Conservation (phyloP, 2,888 invertebrate genomes). For the Serripes groenlandicus region DNA sequence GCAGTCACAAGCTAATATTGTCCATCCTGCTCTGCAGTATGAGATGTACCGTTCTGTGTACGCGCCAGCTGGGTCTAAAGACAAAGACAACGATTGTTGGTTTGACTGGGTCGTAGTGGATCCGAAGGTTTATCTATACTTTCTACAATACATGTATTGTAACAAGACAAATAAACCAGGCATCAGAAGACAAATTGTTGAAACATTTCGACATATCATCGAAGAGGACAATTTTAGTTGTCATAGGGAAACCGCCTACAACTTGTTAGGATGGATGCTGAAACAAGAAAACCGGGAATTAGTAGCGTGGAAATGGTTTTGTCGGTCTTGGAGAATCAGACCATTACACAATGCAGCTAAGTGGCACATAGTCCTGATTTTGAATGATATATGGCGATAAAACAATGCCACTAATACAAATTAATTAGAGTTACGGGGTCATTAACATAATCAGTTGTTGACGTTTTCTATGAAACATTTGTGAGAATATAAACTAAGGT, state of each 20-base stretch:
- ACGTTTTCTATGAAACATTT: too few species aligned
- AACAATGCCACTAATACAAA: too few species aligned
- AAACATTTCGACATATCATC: background rate
- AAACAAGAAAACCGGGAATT: background rate
- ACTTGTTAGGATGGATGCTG: slow-evolving; percentile 5
- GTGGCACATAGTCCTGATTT: slow-evolving; percentile 11
- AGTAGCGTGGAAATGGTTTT: background rate
- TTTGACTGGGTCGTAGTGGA: slow-evolving; percentile 17
- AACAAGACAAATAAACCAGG: background rate
- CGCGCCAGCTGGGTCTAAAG: background rate
- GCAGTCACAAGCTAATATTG: background rate
- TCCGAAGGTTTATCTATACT: slow-evolving; percentile 2
- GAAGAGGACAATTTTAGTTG: background rate
- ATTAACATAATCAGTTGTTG: too few species aligned
- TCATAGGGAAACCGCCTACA: slow-evolving; percentile 10
- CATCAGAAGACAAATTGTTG: background rate
- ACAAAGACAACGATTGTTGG: background rate
- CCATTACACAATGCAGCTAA: slow-evolving; percentile 16
- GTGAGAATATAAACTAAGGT: too few species aligned
- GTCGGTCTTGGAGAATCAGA: background rate
- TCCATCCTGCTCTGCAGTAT: background rate
- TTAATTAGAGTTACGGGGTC: too few species aligned
- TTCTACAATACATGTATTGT: slow-evolving; percentile 11
- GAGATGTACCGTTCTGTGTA: background rate
- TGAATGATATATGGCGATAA: too few species aligned